Evolutionary conservation across 2,113 vertebrate genomes (phyloP).

Genomic region (Urocynchramus pylzowi): DNA sequence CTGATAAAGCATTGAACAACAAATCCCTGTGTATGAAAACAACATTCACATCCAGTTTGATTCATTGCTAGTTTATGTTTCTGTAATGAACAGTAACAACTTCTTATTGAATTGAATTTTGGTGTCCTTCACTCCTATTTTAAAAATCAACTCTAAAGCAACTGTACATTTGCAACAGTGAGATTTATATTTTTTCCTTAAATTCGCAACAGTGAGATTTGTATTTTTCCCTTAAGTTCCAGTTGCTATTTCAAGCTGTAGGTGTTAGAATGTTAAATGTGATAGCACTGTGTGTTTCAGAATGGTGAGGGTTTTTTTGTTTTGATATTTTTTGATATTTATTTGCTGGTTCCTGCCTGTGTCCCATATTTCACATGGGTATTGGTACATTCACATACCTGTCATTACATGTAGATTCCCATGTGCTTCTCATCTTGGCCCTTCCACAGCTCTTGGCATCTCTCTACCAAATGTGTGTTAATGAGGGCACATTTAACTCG

Average conservation of each 20-base stretch:
- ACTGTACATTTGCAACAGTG: background rate
- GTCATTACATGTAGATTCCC: background rate
- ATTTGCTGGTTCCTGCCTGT: background rate
- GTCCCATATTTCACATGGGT: background rate
- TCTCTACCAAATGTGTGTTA: background rate
- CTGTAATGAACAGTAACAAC: background rate
- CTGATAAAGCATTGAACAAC: background rate
- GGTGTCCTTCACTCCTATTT: background rate
- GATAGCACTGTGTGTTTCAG: background rate
- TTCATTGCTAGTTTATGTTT: background rate
- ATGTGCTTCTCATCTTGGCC: background rate
- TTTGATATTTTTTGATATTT: background rate
- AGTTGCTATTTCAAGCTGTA: background rate
- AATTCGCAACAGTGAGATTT: background rate
- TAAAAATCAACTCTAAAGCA: background rate
- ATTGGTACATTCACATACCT: background rate
- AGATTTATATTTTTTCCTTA: background rate
- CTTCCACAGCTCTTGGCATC: background rate
- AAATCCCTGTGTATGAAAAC: background rate
- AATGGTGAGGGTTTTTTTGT: background rate
- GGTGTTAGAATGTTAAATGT: background rate
- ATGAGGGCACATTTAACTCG: rapidly evolving
- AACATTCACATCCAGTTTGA: rapidly evolving
- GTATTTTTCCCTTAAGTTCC: background rate
- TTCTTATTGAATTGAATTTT: background rate